Conservation (phyloP, 2,888 invertebrate species). For the Neelides folsomi region DNA sequence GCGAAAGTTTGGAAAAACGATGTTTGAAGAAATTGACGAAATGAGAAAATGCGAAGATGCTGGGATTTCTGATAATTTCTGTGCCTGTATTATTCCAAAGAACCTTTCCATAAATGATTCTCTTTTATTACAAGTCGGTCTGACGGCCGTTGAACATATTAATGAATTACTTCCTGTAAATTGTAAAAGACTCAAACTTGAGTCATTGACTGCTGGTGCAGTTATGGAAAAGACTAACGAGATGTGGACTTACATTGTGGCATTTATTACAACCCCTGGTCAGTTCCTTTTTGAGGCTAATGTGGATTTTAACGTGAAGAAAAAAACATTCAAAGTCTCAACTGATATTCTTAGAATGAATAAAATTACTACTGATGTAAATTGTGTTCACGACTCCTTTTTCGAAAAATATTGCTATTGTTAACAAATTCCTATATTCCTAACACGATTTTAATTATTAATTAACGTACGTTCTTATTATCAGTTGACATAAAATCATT, state of each 20-base stretch:
- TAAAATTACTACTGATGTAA: conserved; percentile 20
- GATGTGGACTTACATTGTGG: conserved; percentile 16
- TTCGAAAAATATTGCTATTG: conserved; percentile 23
- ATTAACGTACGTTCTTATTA: too few relatives aligned
- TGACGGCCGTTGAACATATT: conserved; percentile 11
- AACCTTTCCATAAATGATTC: conserved; percentile 9
- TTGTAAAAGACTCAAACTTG: conserved; percentile 14
- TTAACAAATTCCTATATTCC: not conserved
- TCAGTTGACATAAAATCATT: too few relatives aligned
- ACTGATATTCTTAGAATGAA: conserved; percentile 26
- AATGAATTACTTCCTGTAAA: conserved; percentile 14
- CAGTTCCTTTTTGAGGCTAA: conserved; percentile 25
- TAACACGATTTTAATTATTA: too few relatives aligned
- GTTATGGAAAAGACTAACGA: conserved; percentile 5
- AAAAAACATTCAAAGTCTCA: conserved; percentile 4
- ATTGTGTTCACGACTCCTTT: conserved; percentile 13
- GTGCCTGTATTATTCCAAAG: conserved; percentile 21
- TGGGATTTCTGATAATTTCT: conserved; percentile 19
- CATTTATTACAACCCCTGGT: conserved; percentile 21
- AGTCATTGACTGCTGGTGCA: conserved; percentile 16
- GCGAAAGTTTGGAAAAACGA: conserved; percentile 12
- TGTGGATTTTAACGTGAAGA: conserved; percentile 9
- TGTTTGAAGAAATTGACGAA: conserved; percentile 17
- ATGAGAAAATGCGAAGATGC: conserved; percentile 19
- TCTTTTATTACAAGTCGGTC: conserved; percentile 9